Evolutionary conservation across 2,113 vertebrate genomes (phyloP).

Genomic region (Onychostoma macrolepis): DNA sequence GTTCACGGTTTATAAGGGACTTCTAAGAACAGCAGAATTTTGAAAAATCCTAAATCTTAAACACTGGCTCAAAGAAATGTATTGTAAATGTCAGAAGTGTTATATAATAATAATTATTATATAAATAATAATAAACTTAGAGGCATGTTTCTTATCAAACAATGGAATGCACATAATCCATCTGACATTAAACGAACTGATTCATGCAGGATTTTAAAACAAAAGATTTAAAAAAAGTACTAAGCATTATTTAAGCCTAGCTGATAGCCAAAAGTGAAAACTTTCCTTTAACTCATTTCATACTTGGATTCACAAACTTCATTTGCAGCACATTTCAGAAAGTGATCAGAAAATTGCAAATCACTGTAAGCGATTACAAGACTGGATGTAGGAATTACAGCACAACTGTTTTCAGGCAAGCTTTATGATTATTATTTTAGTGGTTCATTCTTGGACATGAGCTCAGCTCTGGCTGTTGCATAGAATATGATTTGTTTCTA

Average conservation of each 20-base stretch:
- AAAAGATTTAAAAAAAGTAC: slow-evolving; percentile 1
- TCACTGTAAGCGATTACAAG: slow-evolving; percentile 31
- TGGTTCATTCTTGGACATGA: background rate
- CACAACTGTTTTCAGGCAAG: slow-evolving; percentile 21
- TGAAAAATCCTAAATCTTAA: background rate
- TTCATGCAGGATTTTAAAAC: slow-evolving; percentile 8
- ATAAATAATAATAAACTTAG: slow-evolving; percentile 5
- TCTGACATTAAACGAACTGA: background rate
- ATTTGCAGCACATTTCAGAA: slow-evolving; percentile 38
- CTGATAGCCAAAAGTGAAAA: background rate
- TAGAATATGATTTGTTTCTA: slow-evolving; percentile 16
- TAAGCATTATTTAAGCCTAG: background rate
- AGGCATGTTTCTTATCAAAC: slow-evolving; percentile 24
- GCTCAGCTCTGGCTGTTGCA: slow-evolving; percentile 15
- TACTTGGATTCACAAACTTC: background rate
- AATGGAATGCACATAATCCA: slow-evolving; percentile 36
- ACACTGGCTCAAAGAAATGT: background rate
- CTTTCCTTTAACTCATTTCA: background rate
- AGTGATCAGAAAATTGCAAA: slow-evolving; percentile 31
- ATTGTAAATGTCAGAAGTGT: background rate
- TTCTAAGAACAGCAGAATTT: background rate
- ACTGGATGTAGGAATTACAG: background rate
- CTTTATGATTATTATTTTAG: slow-evolving; percentile 25
- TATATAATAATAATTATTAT: background rate
- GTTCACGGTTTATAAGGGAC: background rate